A percentile compares a stretch with the other conserved stretches of the same genome.
phyloP scores from a whole-genome alignment of 2,113 vertebrate species.

The Ochotona princeps region DNA sequence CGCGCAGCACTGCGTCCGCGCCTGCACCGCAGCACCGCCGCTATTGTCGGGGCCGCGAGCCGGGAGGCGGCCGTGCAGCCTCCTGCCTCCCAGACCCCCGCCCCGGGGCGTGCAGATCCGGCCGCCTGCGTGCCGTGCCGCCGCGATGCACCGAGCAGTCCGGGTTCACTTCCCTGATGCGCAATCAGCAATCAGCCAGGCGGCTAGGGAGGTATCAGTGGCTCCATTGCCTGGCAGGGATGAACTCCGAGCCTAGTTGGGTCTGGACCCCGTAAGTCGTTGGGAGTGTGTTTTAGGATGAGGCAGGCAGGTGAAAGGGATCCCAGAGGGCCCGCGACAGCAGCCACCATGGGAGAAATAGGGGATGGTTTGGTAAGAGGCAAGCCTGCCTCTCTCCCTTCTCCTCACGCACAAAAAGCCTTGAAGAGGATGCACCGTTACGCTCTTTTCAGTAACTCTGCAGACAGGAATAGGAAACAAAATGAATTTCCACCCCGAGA shows the following conservation, averaged over 20 bases:
- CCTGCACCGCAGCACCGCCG: constrained; percentile 76
- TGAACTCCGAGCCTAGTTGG: rapidly evolving
- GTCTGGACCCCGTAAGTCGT: neutral
- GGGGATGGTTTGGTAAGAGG: neutral
- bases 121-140: neutral
- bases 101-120: too few species aligned
- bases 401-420: neutral
- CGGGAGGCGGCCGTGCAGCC: rapidly evolving
- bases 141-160: neutral
- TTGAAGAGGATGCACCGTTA: constrained; percentile 37
- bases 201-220: neutral
- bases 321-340: neutral
- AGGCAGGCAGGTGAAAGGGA: neutral
- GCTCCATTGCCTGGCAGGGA: neutral
- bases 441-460: constrained; percentile 51
- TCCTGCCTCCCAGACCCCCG: rapidly evolving
- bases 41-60: neutral
- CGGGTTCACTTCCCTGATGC: neutral
- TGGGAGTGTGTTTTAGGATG: neutral
- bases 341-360: neutral
- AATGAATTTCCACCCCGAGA: constrained; percentile 46
- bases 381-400: neutral
- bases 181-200: neutral
- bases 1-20: constrained; percentile 73
- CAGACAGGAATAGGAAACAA: constrained; percentile 35